Base-by-base conservation (phyloP, 2,888 invertebrate genomes). In the Rapana venosa region DNA sequence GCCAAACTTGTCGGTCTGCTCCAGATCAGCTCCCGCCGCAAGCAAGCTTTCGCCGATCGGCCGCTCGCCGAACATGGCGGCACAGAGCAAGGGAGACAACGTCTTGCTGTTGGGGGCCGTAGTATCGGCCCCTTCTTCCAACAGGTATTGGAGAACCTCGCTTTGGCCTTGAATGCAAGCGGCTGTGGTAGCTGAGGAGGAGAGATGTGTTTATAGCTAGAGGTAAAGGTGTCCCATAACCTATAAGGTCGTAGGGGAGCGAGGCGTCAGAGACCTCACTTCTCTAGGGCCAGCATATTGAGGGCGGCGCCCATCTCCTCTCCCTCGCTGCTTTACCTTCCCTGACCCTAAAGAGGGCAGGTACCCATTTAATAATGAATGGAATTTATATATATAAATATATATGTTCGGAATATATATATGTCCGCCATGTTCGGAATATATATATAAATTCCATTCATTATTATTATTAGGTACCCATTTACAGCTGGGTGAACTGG, bases 41-140 rank as follows among this genome's bases (percentile, higher is more conserved):
- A 98, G 92, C 87, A 98, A 96, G 91, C 97, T 97, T 95, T 98
- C 97, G 0, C 98, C 98, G 1, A 98, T 97, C 30, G 98, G 98
- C 97, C 98, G 98, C 95, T 98, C 98, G 0, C 99, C 99, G 94
- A 98, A 98, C 94, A 98, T 98, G 0, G 98, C 98, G 0, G 99
- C 98, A 89, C 98, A 96, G 93, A 98, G 97, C 79, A 99, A 96
- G 0, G 99, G 98, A 0, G 98, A 97, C 95, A 98, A 97, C 84
- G 98, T 93, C 90, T 96, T 94, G 61, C 97, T 97, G 95, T 98
- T 98, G 0, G 97, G 96, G 0, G 97, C 97, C 90, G 97, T 97
- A 0, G 98, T 97, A 90, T 97, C 97, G 0, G 98, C 98, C 8
- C 98, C 98, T 87, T 98, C 97, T 32, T 94, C 93, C 97, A 99